phyloP scores from a whole-genome alignment of 2,888 invertebrate genomes.

The Mylabris sibirica region DNA sequence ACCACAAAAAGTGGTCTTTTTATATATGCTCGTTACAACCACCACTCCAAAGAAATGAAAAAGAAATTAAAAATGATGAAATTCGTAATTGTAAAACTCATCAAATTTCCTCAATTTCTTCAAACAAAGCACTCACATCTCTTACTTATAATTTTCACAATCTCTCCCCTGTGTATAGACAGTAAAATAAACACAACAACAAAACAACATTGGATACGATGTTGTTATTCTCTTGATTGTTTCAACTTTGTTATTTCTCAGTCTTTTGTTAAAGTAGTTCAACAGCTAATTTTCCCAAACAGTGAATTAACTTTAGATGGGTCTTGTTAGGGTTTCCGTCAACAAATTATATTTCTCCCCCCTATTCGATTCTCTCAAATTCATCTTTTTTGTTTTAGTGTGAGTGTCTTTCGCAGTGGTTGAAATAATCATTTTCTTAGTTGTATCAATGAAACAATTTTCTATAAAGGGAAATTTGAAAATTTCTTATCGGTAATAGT shows the following conservation, averaged over 20 bases:
- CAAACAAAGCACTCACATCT: no score
- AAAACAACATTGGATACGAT: conserved; percentile 24
- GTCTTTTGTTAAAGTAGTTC: conserved; percentile 43
- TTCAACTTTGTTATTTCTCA: conserved; percentile 45
- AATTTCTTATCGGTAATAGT: not conserved
- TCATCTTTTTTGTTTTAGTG: no score
- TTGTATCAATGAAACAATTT: not conserved
- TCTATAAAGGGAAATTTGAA: not conserved
- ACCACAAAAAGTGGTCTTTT: no score
- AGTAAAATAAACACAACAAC: conserved; percentile 27
- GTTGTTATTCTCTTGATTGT: conserved; percentile 45
- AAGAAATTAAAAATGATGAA: no score
- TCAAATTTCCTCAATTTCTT: no score
- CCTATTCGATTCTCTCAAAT: no score
- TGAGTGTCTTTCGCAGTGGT: no score
- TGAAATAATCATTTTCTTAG: conserved; percentile 14
- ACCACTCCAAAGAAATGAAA: no score
- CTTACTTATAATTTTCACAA: not conserved
- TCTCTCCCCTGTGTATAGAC: no score
- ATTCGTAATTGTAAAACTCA: no score
- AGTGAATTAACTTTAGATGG: conserved; percentile 44
- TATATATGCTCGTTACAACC: no score
- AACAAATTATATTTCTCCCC: conserved; percentile 44
- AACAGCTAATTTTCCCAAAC: conserved; percentile 47
- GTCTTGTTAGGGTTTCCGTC: conserved; percentile 46